Conservation (phyloP, 30 jellyfish, hydroid and myxozoan species). For the Catostylus mosaicus region DNA sequence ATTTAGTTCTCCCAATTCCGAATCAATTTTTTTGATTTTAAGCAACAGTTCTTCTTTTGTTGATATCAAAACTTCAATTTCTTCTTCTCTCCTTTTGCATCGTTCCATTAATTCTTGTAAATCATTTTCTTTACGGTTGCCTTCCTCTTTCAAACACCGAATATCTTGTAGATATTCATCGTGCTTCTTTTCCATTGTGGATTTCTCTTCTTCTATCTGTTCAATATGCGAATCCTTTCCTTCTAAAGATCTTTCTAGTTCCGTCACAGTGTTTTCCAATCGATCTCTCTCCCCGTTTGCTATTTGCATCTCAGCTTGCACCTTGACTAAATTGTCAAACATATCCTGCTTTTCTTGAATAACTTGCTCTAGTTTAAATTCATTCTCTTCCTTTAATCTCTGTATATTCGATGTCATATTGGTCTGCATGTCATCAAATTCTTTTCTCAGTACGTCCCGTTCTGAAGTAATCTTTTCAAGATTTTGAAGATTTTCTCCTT, state of each 20-base stretch:
- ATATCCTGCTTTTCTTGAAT: conserved; percentile 10
- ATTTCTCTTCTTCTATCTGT: conserved; percentile 2
- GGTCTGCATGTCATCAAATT: neutral
- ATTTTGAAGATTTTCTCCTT: neutral
- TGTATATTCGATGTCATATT: conserved; percentile 6
- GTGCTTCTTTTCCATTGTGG: conserved; percentile 3
- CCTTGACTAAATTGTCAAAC: neutral
- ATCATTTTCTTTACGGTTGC: neutral
- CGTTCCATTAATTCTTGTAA: neutral
- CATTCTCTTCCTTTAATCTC: conserved; percentile 9
- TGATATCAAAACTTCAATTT: neutral
- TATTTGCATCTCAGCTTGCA: neutral
- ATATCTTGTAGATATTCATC: neutral
- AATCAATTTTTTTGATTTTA: neutral
- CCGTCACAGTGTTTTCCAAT: neutral
- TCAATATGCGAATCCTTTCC: neutral
- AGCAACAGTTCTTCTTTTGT: neutral
- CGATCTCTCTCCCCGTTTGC: neutral
- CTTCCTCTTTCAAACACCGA: neutral
- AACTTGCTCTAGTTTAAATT: neutral
- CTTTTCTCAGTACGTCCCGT: neutral
- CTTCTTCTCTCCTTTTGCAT: neutral
- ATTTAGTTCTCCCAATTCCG: neutral
- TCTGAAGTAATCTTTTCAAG: neutral
- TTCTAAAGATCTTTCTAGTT: neutral